phyloP scores from a whole-genome alignment of 2,113 vertebrate genomes.

The Thomomys bottae region DNA sequence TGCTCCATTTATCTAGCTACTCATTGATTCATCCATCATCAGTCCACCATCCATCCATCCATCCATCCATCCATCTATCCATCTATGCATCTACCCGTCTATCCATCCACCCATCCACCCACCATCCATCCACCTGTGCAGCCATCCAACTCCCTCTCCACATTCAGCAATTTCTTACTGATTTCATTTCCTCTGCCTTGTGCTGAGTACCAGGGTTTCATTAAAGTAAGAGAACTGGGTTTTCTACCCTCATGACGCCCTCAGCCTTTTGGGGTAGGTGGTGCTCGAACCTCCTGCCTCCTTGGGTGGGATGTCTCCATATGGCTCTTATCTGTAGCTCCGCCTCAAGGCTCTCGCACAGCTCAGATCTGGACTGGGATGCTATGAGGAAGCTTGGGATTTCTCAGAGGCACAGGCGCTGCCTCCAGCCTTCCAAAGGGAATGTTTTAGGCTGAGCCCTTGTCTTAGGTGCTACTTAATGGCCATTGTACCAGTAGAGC shows the following conservation, averaged over 20 bases:
- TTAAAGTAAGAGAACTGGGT: not conserved
- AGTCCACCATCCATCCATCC: no score
- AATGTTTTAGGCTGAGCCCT: not conserved
- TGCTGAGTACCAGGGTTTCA: not conserved
- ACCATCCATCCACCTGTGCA: no score
- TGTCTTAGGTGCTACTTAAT: not conserved
- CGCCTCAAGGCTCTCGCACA: not conserved
- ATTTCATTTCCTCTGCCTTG: not conserved
- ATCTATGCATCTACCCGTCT: no score
- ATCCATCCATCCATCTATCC: not conserved
- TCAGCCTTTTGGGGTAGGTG: not conserved
- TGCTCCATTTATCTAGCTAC: not conserved
- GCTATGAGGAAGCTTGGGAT: not conserved
- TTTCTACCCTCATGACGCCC: not conserved
- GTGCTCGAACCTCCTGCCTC: not conserved
- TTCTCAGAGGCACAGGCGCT: not conserved
- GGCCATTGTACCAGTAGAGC: not conserved
- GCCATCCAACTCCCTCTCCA: no score
- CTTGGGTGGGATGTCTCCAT: not conserved
- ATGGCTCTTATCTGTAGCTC: not conserved
- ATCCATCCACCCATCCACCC: not conserved
- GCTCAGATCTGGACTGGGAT: not conserved
- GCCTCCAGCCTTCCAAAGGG: not conserved
- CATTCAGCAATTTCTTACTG: not conserved
- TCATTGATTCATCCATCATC: not conserved